Conservation (phyloP, 2,888 invertebrate genomes). For the Vanessa cardui region DNA sequence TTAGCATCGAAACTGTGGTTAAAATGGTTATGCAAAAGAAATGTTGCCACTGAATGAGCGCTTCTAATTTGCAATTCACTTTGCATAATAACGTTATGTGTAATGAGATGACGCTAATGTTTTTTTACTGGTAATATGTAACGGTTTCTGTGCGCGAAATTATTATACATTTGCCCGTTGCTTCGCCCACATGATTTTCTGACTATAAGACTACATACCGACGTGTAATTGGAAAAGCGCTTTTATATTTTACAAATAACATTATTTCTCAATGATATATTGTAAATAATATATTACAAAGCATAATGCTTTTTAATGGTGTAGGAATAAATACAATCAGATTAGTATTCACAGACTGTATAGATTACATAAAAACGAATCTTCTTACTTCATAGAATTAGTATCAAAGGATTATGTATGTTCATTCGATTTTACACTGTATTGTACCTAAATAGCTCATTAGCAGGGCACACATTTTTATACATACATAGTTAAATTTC, state of each 20-base stretch:
- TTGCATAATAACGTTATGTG: slow-evolving; percentile 56
- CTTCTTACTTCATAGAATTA: too few species aligned
- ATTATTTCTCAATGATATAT: too few species aligned
- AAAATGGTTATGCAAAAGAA: slow-evolving; percentile 75
- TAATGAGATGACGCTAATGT: slow-evolving; percentile 53
- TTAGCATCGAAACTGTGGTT: slow-evolving; percentile 69
- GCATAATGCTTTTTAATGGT: too few species aligned
- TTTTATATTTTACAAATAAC: too few species aligned
- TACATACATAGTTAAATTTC: not conserved
- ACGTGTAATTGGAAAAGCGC: too few species aligned
- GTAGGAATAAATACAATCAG: too few species aligned
- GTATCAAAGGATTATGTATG: not conserved
- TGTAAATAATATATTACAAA: too few species aligned
- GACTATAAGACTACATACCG: too few species aligned
- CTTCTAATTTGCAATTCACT: slow-evolving; percentile 65
- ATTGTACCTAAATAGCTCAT: not conserved
- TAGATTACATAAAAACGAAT: too few species aligned
- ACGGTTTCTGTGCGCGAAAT: not conserved
- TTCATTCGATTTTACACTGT: not conserved
- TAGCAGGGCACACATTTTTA: not conserved
- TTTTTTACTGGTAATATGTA: slow-evolving; percentile 19
- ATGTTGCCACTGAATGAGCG: slow-evolving; percentile 51
- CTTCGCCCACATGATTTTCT: too few species aligned
- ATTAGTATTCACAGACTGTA: too few species aligned
- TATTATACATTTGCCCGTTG: too few species aligned